A percentile compares a stretch with the other conserved stretches of the same genome.
These are phyloP conservation scores for Folsomia manolachei DNA, from an alignment of 2,888 invertebrate species.

Conservation along the genomic window DNA sequence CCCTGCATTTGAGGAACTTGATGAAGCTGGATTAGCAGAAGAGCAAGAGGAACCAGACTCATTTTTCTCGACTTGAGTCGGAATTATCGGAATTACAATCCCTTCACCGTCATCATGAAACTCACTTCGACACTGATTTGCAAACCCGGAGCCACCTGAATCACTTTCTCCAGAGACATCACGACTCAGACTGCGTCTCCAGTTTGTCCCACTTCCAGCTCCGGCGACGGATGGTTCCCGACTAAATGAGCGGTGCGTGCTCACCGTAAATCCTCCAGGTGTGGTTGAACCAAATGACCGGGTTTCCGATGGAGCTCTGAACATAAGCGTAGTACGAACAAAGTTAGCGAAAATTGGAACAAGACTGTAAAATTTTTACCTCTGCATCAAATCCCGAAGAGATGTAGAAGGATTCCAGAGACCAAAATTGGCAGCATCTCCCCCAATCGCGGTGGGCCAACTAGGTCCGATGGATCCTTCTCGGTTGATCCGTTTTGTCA, in stretches of 20 bases:
- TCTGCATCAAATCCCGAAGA: slow-evolving; percentile 44
- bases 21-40: slow-evolving; percentile 13
- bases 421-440: slow-evolving; percentile 40
- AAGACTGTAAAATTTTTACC: too few relatives aligned
- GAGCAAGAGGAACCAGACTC: slow-evolving; percentile 14
- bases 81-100: neutral
- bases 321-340: neutral
- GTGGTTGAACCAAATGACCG: slow-evolving; percentile 28
- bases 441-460: slow-evolving; percentile 60
- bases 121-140: too few relatives aligned
- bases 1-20: neutral
- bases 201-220: slow-evolving; percentile 54
- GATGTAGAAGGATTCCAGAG: slow-evolving; percentile 37
- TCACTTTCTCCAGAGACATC: slow-evolving; percentile 69
- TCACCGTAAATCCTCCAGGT: slow-evolving; percentile 18
- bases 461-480: slow-evolving; percentile 68
- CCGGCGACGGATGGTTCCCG: slow-evolving; percentile 53
- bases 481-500: slow-evolving; percentile 79
- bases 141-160: too few relatives aligned
- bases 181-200: slow-evolving; percentile 65
- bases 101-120: too few relatives aligned
- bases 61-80: slow-evolving; percentile 1
- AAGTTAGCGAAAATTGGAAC: too few relatives aligned
- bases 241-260: slow-evolving; percentile 49
- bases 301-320: slow-evolving; percentile 44